A percentile compares a stretch with the other conserved stretches of the same genome.
Conservation (phyloP, 1,140 invertebrate species). For the Onthophagus taurus region DNA sequence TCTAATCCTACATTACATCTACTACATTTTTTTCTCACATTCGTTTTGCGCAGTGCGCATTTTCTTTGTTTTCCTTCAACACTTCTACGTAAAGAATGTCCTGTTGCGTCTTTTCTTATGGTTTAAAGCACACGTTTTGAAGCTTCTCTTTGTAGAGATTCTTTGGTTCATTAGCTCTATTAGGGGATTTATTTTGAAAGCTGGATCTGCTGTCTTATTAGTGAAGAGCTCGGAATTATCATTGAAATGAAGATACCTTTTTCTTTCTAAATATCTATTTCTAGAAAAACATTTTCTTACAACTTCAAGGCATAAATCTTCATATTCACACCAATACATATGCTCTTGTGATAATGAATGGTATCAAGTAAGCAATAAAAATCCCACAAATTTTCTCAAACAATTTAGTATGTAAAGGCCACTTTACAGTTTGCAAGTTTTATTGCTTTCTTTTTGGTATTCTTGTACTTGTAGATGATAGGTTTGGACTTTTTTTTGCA, state of each 20-base stretch:
- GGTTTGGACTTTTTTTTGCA: too few species aligned
- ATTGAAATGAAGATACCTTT: conserved; percentile 4
- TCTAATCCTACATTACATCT: conserved; percentile 5
- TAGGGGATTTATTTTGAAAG: conserved; percentile 8
- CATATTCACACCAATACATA: conserved; percentile 4
- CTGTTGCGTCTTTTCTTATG: conserved; percentile 1
- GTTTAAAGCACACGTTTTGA: background rate
- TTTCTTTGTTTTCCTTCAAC: background rate
- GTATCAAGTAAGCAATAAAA: conserved; percentile 10
- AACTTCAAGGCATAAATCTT: background rate
- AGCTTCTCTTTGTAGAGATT: background rate
- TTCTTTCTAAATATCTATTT: conserved; percentile 10
- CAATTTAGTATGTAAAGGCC: too few species aligned
- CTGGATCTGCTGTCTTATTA: background rate
- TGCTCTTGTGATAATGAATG: conserved; percentile 1
- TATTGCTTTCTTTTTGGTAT: too few species aligned
- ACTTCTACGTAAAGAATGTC: background rate
- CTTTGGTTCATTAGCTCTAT: conserved; percentile 3
- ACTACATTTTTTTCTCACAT: conserved; percentile 5
- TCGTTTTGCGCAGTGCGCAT: background rate
- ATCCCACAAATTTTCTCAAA: conserved; percentile 7
- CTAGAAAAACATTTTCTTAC: background rate
- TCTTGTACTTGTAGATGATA: too few species aligned
- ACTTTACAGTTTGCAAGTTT: too few species aligned
- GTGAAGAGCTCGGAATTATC: background rate